Percentiles rank a stretch among this genome's conserved stretches.
Conservation (phyloP, 2,797 vertebrate species). For the Crenuchus spilurus region DNA sequence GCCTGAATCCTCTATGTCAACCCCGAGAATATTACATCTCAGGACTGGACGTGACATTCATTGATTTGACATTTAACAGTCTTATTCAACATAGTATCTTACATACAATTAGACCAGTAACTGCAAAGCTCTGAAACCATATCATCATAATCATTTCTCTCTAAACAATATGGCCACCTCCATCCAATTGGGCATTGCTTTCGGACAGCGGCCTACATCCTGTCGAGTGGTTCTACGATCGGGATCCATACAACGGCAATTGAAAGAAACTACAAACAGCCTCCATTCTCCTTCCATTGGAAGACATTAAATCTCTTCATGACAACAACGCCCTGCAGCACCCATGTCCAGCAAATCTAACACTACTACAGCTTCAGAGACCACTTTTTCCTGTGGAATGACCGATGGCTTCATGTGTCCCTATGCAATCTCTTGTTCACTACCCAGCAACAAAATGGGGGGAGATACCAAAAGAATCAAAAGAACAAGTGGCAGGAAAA, state of each 20-base stretch:
- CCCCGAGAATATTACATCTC: constrained; percentile 53
- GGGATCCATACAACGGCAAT: constrained; percentile 55
- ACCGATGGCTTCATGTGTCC: constrained; percentile 55
- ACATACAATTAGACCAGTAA: constrained; percentile 39
- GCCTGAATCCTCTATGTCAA: constrained; percentile 72
- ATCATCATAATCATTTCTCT: constrained; percentile 22
- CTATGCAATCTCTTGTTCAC: constrained; percentile 41
- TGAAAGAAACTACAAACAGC: constrained; percentile 58
- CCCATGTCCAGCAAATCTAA: constrained; percentile 23
- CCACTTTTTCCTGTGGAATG: constrained; percentile 55
- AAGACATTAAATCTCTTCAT: constrained; percentile 72
- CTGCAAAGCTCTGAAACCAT: constrained; percentile 43
- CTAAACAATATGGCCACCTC: constrained; percentile 17
- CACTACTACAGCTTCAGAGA: constrained; percentile 45
- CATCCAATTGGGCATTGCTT: background rate
- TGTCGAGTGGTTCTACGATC: constrained; percentile 35
- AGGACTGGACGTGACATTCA: constrained; percentile 62
- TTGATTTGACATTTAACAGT: constrained; percentile 51
- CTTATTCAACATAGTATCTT: constrained; percentile 25
- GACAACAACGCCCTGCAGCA: constrained; percentile 34
- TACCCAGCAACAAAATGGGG: constrained; percentile 14
- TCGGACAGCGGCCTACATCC: constrained; percentile 11
- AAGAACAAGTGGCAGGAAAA: constrained; percentile 47
- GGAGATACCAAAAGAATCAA: constrained; percentile 14
- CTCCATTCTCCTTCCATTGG: constrained; percentile 80